A percentile compares a stretch with the other conserved stretches of the same genome.
phyloP scores from a whole-genome alignment of 2,797 vertebrate species.

The Hemitrygon akajei region DNA sequence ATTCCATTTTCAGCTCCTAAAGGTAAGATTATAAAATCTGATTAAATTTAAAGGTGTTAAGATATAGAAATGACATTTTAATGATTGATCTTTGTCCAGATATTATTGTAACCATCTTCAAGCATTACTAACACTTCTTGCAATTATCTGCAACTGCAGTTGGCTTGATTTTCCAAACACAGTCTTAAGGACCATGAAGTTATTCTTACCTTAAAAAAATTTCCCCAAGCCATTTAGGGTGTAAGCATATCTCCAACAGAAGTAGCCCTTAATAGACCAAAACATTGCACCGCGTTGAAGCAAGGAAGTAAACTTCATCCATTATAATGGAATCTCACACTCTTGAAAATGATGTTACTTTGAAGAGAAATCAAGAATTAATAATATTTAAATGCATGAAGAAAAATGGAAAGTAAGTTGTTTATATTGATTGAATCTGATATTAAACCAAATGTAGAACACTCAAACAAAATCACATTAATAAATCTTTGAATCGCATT shows the following conservation, averaged over 20 bases:
- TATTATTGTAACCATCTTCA: slow-evolving; percentile 14
- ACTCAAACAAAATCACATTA: neutral
- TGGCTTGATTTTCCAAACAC: neutral
- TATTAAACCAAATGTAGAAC: neutral
- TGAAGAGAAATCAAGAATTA: too few relatives aligned
- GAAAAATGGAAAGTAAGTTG: neutral
- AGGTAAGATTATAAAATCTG: slow-evolving; percentile 19
- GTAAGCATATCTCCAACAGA: neutral
- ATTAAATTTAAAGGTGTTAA: neutral
- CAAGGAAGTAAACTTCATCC: neutral
- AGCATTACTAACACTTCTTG: neutral
- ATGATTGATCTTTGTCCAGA: neutral
- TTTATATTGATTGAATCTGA: neutral
- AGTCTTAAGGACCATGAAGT: neutral
- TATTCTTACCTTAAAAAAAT: neutral
- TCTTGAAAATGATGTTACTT: neutral
- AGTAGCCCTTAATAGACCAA: neutral
- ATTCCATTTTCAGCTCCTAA: slow-evolving; percentile 1
- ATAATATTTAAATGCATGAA: too few relatives aligned
- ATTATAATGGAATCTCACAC: neutral
- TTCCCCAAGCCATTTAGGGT: neutral
- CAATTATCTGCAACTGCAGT: neutral
- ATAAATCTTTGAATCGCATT: neutral
- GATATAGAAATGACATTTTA: slow-evolving; percentile 26
- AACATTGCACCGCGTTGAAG: neutral